These are phyloP conservation scores for Drosophila basisetae DNA, from an alignment of 2,888 invertebrate species.

Conservation along the genomic window DNA sequence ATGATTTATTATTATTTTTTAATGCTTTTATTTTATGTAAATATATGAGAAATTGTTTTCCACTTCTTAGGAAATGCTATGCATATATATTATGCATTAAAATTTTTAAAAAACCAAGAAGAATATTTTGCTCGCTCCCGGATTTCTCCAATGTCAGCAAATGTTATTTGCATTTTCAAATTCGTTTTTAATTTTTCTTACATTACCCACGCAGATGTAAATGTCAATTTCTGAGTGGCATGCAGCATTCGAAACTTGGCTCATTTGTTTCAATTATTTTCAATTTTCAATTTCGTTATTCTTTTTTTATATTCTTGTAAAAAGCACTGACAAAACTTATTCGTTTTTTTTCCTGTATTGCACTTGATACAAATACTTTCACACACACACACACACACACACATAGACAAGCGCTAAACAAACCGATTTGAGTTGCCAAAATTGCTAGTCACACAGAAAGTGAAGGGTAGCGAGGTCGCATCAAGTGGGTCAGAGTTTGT, in stretches of 20 bases:
- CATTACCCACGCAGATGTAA: background rate
- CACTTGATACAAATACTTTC: slow-evolving; percentile 23
- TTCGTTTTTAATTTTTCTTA: slow-evolving; percentile 9
- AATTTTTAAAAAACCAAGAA: background rate
- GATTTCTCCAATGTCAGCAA: background rate
- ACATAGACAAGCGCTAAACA: slow-evolving; percentile 30
- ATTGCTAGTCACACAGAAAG: slow-evolving; percentile 37
- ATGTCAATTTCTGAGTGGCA: slow-evolving; percentile 44
- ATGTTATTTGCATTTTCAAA: slow-evolving; percentile 14
- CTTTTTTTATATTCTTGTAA: background rate
- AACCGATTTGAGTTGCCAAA: slow-evolving; percentile 60
- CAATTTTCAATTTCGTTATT: slow-evolving; percentile 19
- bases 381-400: slow-evolving; percentile 13
- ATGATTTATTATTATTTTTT: slow-evolving; percentile 1
- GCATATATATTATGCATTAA: background rate
- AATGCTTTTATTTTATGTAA: background rate
- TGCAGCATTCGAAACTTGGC: slow-evolving; percentile 5
- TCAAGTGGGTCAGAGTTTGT: slow-evolving; percentile 55
- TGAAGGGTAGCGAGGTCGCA: background rate
- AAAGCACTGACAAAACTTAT: slow-evolving; percentile 23
- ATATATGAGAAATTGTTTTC: background rate
- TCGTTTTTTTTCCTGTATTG: slow-evolving; percentile 55
- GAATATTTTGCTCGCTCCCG: background rate
- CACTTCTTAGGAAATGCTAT: background rate
- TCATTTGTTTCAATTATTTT: slow-evolving; percentile 59